Percentiles rank a stretch among this genome's conserved stretches.
Conservation (phyloP, 2,113 vertebrate species). For the Brienomyrus brachyistius region DNA sequence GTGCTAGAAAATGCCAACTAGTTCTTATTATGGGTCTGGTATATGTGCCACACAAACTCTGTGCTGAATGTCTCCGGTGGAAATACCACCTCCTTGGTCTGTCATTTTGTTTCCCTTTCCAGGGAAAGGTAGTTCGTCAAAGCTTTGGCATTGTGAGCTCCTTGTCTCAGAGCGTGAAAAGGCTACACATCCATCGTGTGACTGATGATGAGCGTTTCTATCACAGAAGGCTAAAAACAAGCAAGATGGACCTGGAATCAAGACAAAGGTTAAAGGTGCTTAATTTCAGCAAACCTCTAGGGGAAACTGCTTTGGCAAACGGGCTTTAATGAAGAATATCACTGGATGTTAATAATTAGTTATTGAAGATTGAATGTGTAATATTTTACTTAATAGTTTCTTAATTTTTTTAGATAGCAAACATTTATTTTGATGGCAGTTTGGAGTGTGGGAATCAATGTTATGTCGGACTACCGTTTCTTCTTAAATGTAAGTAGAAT, state of each 20-base stretch:
- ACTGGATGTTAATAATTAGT: neutral
- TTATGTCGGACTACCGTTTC: conserved; percentile 90
- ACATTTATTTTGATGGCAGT: conserved; percentile 94
- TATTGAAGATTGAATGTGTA: neutral
- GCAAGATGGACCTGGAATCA: conserved; percentile 88
- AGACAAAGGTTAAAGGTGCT: conserved; percentile 90
- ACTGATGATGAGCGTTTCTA: conserved; percentile 89
- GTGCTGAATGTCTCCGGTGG: neutral
- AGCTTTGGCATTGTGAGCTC: conserved; percentile 87
- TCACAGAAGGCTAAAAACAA: conserved; percentile 82
- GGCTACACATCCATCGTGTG: conserved; percentile 84
- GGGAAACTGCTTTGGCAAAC: neutral
- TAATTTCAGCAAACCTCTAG: neutral
- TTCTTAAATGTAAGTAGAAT: conserved; percentile 81
- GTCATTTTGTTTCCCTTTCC: conserved; percentile 23
- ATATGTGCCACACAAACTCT: neutral
- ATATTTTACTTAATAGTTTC: neutral
- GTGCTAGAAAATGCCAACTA: neutral
- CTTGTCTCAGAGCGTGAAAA: conserved; percentile 88
- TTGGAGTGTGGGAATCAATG: conserved; percentile 88
- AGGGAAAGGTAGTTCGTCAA: conserved; percentile 94
- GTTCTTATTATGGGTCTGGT: neutral
- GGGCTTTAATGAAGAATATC: neutral
- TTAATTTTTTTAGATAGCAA: conserved; percentile 77
- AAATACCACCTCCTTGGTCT: neutral